phyloP scores from a whole-genome alignment of 2,113 vertebrate species.

The Neogale vison region DNA sequence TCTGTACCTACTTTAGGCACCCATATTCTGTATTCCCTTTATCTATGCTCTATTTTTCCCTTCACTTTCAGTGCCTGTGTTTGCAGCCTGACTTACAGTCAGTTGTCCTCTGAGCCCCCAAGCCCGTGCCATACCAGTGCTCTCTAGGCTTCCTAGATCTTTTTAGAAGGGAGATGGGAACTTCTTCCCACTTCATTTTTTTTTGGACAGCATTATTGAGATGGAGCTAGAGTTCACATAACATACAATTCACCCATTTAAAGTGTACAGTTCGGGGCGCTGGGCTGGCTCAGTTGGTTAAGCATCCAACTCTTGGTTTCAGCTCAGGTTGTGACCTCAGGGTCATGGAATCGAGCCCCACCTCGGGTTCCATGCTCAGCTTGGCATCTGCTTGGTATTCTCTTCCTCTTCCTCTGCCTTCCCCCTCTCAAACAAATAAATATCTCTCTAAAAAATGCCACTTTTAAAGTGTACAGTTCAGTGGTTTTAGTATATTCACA shows the following conservation, averaged over 20 bases:
- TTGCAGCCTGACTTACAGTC: neutral
- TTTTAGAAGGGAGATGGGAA: neutral
- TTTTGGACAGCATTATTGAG: neutral
- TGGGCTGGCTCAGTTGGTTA: neutral
- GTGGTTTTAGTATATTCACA: neutral
- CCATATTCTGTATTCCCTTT: neutral
- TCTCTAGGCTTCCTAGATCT: neutral
- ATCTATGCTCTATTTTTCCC: neutral
- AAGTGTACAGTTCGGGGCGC: neutral
- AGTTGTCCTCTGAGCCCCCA: neutral
- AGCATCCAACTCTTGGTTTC: neutral
- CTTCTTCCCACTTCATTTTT: neutral
- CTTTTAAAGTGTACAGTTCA: neutral
- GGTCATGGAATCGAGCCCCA: neutral
- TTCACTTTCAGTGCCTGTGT: neutral
- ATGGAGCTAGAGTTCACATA: neutral
- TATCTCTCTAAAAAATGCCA: neutral
- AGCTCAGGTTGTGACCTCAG: neutral
- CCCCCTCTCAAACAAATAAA: neutral
- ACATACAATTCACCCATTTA: neutral
- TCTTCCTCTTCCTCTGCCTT: neutral
- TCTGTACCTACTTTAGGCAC: neutral
- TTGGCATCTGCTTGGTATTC: neutral
- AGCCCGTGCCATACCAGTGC: neutral
- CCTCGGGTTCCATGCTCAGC: neutral